phyloP scores from a whole-genome alignment of 1,140 invertebrate genomes.

The Bilobella aurantiaca region DNA sequence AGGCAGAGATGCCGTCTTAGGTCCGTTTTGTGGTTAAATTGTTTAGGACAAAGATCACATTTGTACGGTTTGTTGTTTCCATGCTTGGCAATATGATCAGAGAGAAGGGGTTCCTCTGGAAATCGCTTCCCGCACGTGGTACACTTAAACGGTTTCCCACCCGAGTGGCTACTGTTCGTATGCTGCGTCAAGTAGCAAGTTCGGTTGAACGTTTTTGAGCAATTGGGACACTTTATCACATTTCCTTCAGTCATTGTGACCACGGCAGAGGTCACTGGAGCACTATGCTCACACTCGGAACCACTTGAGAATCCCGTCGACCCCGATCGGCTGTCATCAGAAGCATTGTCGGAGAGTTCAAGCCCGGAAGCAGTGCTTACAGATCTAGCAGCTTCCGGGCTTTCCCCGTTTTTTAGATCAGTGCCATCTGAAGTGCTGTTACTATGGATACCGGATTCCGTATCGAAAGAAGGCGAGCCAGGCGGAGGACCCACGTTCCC shows the following conservation, averaged over 20 bases:
- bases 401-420: slow-evolving; percentile 11
- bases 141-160: slow-evolving; percentile 75
- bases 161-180: slow-evolving; percentile 76
- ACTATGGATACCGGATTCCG: slow-evolving; percentile 9
- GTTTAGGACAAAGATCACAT: slow-evolving; percentile 75
- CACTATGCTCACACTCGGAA: neutral
- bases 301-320: slow-evolving; percentile 5
- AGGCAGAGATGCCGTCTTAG: slow-evolving; percentile 75
- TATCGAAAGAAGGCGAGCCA: neutral
- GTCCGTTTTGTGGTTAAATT: slow-evolving; percentile 85
- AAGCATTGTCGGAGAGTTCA: slow-evolving; percentile 18
- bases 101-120: slow-evolving; percentile 39
- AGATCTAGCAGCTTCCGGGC: slow-evolving; percentile 26
- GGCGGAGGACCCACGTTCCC: slow-evolving; percentile 12
- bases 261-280: neutral
- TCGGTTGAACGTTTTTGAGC: slow-evolving; percentile 73
- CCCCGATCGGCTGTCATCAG: slow-evolving; percentile 9
- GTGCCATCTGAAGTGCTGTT: slow-evolving; percentile 6
- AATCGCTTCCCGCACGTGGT: slow-evolving; percentile 72
- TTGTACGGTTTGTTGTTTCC: slow-evolving; percentile 75
- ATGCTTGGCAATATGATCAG: slow-evolving; percentile 64
- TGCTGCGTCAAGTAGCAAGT: slow-evolving; percentile 79
- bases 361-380: slow-evolving; percentile 32
- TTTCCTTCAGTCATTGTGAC: slow-evolving; percentile 35
- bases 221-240: slow-evolving; percentile 63